Conservation (phyloP, 2,113 vertebrate species). For the Lepisosteus oculatus region DNA sequence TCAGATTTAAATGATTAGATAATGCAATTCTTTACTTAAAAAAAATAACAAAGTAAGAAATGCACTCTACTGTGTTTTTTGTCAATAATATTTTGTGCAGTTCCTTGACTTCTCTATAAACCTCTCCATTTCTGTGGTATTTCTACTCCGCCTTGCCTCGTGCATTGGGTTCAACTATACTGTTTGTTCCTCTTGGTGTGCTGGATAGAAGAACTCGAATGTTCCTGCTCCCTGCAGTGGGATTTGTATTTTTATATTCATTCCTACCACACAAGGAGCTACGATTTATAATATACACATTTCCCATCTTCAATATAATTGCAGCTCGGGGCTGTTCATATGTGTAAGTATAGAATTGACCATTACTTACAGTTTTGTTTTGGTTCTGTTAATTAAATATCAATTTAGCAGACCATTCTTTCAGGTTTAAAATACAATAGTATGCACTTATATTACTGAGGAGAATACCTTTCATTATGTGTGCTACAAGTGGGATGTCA, state of each 20-base stretch:
- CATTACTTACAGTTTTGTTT: no score
- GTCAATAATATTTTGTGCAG: not conserved
- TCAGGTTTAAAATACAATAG: no score
- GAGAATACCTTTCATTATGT: no score
- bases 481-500: no score
- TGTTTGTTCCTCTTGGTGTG: slow-evolving; percentile 81
- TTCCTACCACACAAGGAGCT: slow-evolving; percentile 93
- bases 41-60: no score
- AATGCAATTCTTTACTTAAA: no score
- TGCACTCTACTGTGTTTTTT: no score
- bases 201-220: slow-evolving; percentile 69
- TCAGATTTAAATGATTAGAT: no score
- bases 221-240: slow-evolving; percentile 69
- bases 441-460: no score
- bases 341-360: slow-evolving; percentile 67
- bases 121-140: slow-evolving; percentile 89
- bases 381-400: no score
- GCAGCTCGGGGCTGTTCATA: slow-evolving; percentile 83
- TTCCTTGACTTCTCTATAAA: slow-evolving; percentile 80
- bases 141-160: slow-evolving; percentile 92
- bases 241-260: slow-evolving; percentile 86
- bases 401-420: no score
- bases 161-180: slow-evolving; percentile 77
- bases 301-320: slow-evolving; percentile 82
- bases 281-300: slow-evolving; percentile 89